Percentiles rank a stretch among this genome's conserved stretches.
These are phyloP conservation scores for Arctocebus calabarensis DNA, from an alignment of 2,797 vertebrate species.

Conservation along the genomic window DNA sequence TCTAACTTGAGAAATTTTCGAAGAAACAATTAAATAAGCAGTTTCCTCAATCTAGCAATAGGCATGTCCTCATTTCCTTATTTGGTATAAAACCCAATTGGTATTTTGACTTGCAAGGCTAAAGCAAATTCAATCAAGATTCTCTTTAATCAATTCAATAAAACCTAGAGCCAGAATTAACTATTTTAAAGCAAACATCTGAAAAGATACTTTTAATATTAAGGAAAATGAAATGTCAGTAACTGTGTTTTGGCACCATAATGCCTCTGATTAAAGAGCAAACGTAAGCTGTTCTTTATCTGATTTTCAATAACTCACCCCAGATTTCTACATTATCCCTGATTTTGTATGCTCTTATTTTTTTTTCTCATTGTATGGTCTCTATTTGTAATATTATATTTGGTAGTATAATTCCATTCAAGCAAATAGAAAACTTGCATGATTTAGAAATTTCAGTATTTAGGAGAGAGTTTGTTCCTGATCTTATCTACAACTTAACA, in stretches of 20 bases:
- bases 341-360: background rate
- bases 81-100: conserved; percentile 40
- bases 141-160: conserved; percentile 68
- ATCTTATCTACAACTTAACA: background rate
- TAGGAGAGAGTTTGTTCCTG: conserved; percentile 43
- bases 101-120: conserved; percentile 64
- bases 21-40: conserved; percentile 16
- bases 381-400: conserved; percentile 31
- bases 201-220: conserved; percentile 41
- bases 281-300: conserved; percentile 40
- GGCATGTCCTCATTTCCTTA: conserved; percentile 33
- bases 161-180: conserved; percentile 58
- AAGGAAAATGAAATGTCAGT: conserved; percentile 54
- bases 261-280: conserved; percentile 43
- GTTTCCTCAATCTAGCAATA: conserved; percentile 12
- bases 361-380: background rate
- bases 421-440: conserved; percentile 12
- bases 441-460: conserved; percentile 51
- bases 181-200: conserved; percentile 68
- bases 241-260: conserved; percentile 42
- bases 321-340: conserved; percentile 43
- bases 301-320: conserved; percentile 14
- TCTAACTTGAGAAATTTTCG: conserved; percentile 46
- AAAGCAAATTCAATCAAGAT: conserved; percentile 68
- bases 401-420: conserved; percentile 24